Conservation (phyloP, 2,113 vertebrate species). For the Panthera uncia region DNA sequence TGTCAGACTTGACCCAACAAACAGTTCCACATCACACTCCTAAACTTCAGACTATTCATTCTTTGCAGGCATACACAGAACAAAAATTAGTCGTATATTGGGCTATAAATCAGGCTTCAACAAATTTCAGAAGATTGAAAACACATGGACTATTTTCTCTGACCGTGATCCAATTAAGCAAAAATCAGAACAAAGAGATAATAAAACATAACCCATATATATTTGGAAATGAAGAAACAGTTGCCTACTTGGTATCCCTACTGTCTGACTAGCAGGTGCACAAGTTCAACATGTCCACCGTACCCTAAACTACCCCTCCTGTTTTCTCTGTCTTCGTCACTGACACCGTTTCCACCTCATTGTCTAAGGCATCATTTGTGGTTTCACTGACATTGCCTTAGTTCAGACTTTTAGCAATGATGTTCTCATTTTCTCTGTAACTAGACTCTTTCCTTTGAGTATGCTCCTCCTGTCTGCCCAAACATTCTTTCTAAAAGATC, state of each 20-base stretch:
- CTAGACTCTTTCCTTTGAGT: neutral
- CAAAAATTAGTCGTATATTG: neutral
- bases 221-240: neutral
- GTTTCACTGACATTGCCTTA: too few relatives aligned
- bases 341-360: fast-evolving
- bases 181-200: neutral
- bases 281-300: neutral
- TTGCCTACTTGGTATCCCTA: neutral
- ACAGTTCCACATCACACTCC: neutral
- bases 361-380: too few relatives aligned
- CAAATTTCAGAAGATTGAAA: neutral
- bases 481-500: neutral
- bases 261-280: neutral
- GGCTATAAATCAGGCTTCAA: neutral
- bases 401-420: neutral
- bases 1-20: neutral
- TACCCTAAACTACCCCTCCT: too few relatives aligned
- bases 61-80: neutral
- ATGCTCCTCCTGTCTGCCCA: neutral
- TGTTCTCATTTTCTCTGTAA: neutral
- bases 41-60: neutral
- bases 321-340: neutral
- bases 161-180: neutral
- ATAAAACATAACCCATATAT: neutral
- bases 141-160: neutral